These are phyloP conservation scores for Drosophila bipectinata DNA, from an alignment of 1,140 invertebrate genomes.

Conservation along the genomic window DNA sequence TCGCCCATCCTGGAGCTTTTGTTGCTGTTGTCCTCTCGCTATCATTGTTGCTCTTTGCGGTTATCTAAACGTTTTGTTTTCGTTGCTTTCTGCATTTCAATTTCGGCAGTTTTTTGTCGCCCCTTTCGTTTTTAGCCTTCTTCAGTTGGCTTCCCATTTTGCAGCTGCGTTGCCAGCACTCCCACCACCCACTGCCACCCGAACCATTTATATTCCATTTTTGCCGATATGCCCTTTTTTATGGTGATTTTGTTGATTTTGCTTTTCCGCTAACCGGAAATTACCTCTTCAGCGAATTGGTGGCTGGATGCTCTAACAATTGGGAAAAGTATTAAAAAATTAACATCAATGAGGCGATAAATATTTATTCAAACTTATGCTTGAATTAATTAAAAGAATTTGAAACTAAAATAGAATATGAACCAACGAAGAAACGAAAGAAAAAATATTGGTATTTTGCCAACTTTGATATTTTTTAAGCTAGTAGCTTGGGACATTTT, in stretches of 20 bases:
- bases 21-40: slow-evolving; percentile 14
- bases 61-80: slow-evolving; percentile 76
- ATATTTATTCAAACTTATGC: no score
- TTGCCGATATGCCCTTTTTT: slow-evolving; percentile 63
- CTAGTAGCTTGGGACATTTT: no score
- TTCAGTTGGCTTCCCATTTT: slow-evolving; percentile 33
- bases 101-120: slow-evolving; percentile 43
- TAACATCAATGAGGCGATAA: no score
- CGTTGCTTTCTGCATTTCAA: slow-evolving; percentile 70
- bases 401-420: no score
- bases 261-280: slow-evolving; percentile 58
- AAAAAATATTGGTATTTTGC: no score
- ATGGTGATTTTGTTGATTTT: slow-evolving; percentile 80
- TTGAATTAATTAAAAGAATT: no score
- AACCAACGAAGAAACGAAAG: no score
- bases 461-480: no score
- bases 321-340: no score
- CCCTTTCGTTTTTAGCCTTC: slow-evolving; percentile 1
- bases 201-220: slow-evolving; percentile 51
- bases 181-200: not conserved
- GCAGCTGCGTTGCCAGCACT: slow-evolving; percentile 16
- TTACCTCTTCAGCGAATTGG: slow-evolving; percentile 12
- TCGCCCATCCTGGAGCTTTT: slow-evolving; percentile 24
- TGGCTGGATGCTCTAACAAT: slow-evolving; percentile 31
- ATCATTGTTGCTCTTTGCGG: slow-evolving; percentile 57